Evolutionary conservation across 2,888 invertebrate species (phyloP), one percentile per base, ranked within the genome.

Genomic region (Poecilus cupreus): DNA sequence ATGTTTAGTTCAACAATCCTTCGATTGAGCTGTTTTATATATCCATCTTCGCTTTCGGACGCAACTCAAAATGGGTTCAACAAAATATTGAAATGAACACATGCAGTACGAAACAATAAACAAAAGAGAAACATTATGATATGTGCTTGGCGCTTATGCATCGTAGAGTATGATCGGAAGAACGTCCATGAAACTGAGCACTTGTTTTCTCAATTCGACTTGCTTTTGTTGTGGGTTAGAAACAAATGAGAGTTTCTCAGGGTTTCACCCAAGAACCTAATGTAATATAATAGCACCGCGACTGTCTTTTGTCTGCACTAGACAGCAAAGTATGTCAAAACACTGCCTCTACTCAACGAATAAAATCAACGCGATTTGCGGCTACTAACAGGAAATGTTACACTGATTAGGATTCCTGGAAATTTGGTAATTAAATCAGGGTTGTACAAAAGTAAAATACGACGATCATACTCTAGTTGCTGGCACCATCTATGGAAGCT

Each of bases 1-100:
- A 91, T 89, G 89, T 89, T 89, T 89, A 87, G 84, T 83, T 84
- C 79, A 84, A 84, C 20, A 46, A 72, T 18, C 39, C 43, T 18
- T 51, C 4, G 18, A 51, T n/a, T n/a, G 1, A 51, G 79, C 57
- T 81, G 32, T 18, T 75, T 68, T 16, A 22, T 1, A 11, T 10
- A 2, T 6, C 22, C 26, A 60, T 24, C 60, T 60, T 54, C 43
- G 11, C 1, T 43, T 1, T 1, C 3, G 10, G n/a, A 13, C 51
- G 16, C 10, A 4, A 51, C 18, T 51, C 4, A 81, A 46, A 82
- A 83, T 79, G 82, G 78, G 82, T 18, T 46, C 76, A 80, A 57
- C 78, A 51, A 51, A 2, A 32, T 26, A 26, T 32, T 32, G 32
- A 51, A 51, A 18, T 51, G 16, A 18, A 51, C 3, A 18, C 51